phyloP scores from a whole-genome alignment of 2,888 invertebrate genomes.

The Tricholauxania praeusta region DNA sequence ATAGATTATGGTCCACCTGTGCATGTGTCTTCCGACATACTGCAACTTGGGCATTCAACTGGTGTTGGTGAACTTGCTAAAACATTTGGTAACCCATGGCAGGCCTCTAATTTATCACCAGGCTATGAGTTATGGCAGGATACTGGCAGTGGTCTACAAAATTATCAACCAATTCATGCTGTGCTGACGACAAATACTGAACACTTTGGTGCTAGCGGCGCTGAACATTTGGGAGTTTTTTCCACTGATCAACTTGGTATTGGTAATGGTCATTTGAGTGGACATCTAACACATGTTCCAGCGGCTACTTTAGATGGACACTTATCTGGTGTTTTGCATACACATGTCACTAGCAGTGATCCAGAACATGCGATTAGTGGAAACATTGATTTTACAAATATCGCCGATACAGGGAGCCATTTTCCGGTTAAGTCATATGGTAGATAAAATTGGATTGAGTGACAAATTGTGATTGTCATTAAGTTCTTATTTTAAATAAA shows the following conservation, averaged over 20 bases:
- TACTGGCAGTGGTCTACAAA: slow-evolving; percentile 11
- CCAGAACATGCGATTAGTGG: slow-evolving; percentile 39
- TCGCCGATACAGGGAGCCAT: slow-evolving; percentile 36
- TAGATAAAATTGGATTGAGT: slow-evolving; percentile 33
- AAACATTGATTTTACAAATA: slow-evolving; percentile 49
- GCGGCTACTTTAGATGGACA: slow-evolving; percentile 32
- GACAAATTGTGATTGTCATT: too few species aligned
- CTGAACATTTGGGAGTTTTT: slow-evolving; percentile 23
- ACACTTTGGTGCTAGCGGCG: slow-evolving; percentile 7
- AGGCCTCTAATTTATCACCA: slow-evolving; percentile 28
- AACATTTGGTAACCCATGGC: slow-evolving; percentile 35
- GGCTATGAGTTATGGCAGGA: slow-evolving; percentile 43
- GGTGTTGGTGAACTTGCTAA: slow-evolving; percentile 17
- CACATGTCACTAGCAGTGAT: slow-evolving; percentile 40
- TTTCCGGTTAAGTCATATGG: slow-evolving; percentile 47
- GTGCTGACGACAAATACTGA: slow-evolving; percentile 21
- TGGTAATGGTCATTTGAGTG: not conserved
- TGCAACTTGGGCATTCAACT: slow-evolving; percentile 48
- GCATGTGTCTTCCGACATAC: slow-evolving; percentile 55
- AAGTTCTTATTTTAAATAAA: too few species aligned
- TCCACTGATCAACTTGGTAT: not conserved
- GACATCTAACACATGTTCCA: slow-evolving; percentile 15
- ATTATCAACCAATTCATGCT: slow-evolving; percentile 20
- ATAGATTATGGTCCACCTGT: slow-evolving; percentile 54
- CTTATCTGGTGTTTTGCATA: slow-evolving; percentile 41